Evolutionary conservation across 2,888 invertebrate genomes (phyloP).

Genomic region (Tyria jacobaeae): DNA sequence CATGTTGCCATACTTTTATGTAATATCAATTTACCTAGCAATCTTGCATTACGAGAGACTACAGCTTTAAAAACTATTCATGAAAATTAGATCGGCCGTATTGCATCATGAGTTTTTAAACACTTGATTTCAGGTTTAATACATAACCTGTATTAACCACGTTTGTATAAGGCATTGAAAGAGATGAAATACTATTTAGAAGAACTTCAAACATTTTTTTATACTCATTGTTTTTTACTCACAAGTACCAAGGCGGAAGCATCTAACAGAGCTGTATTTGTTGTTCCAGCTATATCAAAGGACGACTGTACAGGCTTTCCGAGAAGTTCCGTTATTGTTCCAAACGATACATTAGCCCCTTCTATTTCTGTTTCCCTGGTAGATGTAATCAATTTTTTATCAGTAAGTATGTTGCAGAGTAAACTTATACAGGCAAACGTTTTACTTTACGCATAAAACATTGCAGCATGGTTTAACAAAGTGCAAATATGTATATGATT

Average conservation of each 20-base stretch:
- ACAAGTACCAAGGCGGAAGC: conserved; percentile 66
- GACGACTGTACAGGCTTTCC: conserved; percentile 55
- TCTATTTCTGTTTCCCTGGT: conserved; percentile 46
- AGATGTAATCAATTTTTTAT: conserved; percentile 9
- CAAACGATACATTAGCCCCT: conserved; percentile 53
- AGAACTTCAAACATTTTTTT: conserved; percentile 37
- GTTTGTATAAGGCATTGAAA: neutral
- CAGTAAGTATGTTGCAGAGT: too few relatives aligned
- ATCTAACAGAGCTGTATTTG: conserved; percentile 62
- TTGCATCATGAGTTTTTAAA: too few relatives aligned
- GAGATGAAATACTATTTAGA: neutral
- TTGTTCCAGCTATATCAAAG: conserved; percentile 71
- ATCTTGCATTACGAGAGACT: too few relatives aligned
- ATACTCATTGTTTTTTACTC: conserved; percentile 41
- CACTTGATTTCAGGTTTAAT: neutral
- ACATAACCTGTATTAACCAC: neutral
- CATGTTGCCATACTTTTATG: too few relatives aligned
- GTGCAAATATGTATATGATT: too few relatives aligned
- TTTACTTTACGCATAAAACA: too few relatives aligned
- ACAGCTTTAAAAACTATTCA: too few relatives aligned
- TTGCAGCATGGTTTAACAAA: too few relatives aligned
- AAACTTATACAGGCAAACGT: too few relatives aligned
- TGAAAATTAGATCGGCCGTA: too few relatives aligned
- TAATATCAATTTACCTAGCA: too few relatives aligned
- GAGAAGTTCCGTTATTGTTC: conserved; percentile 59